Evolutionary conservation across 2,797 vertebrate genomes (phyloP).

Genomic region (Oophaga sylvatica): DNA sequence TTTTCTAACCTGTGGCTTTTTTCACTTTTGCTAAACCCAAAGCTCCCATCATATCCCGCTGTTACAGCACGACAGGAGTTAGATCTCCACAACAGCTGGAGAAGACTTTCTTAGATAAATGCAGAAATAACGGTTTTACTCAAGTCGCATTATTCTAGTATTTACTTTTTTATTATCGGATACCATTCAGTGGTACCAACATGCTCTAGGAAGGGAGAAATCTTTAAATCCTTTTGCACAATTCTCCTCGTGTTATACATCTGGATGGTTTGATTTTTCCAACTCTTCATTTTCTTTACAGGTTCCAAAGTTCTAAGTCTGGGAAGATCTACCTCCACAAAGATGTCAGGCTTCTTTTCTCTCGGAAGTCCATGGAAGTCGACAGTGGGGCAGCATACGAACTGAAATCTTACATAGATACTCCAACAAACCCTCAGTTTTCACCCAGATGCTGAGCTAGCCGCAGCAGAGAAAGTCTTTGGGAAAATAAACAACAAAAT

Average conservation of each 20-base stretch:
- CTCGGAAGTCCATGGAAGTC: slow-evolving; percentile 99
- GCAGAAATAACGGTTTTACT: too few relatives aligned
- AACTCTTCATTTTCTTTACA: slow-evolving; percentile 63
- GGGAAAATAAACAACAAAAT: background rate
- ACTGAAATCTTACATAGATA: slow-evolving; percentile 97
- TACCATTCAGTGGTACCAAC: too few relatives aligned
- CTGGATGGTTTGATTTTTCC: background rate
- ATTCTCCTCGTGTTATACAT: background rate
- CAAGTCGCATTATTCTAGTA: too few relatives aligned
- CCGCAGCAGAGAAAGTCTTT: slow-evolving; percentile 39
- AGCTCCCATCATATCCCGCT: too few relatives aligned
- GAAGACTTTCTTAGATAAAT: too few relatives aligned
- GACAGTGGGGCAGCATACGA: slow-evolving; percentile 99
- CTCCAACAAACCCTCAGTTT: slow-evolving; percentile 92
- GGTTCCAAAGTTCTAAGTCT: slow-evolving; percentile 99
- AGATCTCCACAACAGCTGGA: too few relatives aligned
- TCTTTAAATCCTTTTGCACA: background rate
- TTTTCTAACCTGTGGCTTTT: too few relatives aligned
- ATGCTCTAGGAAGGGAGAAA: too few relatives aligned
- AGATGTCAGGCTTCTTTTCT: slow-evolving; percentile 97
- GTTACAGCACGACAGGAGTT: too few relatives aligned
- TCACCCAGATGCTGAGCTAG: slow-evolving; percentile 89
- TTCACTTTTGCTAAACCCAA: too few relatives aligned
- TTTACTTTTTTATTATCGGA: too few relatives aligned
- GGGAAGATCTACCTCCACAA: slow-evolving; percentile 99